Evolutionary conservation across 2,888 invertebrate genomes (phyloP).

Genomic region (Operophtera brumata): DNA sequence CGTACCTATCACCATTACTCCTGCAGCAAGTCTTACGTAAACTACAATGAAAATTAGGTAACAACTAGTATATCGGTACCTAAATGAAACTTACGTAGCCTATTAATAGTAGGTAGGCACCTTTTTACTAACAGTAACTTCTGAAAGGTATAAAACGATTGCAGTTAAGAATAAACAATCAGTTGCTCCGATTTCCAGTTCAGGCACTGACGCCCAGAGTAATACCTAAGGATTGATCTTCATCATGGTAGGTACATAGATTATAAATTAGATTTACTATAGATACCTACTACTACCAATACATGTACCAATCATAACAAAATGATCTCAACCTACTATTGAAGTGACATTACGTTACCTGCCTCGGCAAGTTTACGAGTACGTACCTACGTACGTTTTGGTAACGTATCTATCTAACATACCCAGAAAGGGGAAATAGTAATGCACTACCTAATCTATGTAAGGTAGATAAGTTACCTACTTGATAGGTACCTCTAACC

Average conservation of each 20-base stretch:
- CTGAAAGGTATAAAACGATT: constrained; percentile 15
- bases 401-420: no score
- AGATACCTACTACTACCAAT: no score
- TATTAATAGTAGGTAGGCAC: background rate
- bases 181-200: constrained; percentile 4
- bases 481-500: background rate
- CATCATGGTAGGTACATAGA: constrained; percentile 10
- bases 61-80: no score
- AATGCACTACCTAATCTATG: no score
- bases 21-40: background rate
- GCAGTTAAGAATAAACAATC: background rate
- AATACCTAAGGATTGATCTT: background rate
- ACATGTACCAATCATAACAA: no score
- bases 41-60: constrained; percentile 29
- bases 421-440: no score
- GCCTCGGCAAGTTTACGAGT: no score
- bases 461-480: no score
- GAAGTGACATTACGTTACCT: no score
- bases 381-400: no score
- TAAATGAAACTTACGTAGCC: no score
- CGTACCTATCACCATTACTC: background rate
- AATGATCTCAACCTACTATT: background rate
- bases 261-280: background rate
- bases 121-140: background rate
- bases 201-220: constrained; percentile 1